Conservation (phyloP, 2,113 vertebrate genomes). For the Genyomyrus donnyi region DNA sequence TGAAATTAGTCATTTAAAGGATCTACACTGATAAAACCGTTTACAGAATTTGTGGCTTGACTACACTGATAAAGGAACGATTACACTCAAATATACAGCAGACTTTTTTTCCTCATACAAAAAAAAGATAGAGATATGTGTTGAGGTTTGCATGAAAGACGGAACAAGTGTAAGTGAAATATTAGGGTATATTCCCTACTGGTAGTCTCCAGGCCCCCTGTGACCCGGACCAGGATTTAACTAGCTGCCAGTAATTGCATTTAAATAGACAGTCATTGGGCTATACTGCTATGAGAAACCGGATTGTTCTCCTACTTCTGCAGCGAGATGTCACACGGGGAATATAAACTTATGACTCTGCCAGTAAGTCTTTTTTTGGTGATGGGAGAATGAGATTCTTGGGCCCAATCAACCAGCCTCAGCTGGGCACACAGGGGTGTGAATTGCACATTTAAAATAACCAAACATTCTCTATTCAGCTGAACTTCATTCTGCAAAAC, state of each 20-base stretch:
- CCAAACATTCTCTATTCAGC: background rate
- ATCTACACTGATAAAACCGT: background rate
- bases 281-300: background rate
- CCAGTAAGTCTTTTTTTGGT: background rate
- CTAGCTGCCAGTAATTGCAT: constrained; percentile 13
- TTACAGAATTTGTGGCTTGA: background rate
- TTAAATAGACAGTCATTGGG: constrained; percentile 22
- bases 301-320: background rate
- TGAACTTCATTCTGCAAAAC: background rate
- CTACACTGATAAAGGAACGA: background rate
- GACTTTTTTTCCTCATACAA: background rate
- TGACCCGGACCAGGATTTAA: background rate
- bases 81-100: background rate
- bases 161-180: background rate
- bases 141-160: background rate
- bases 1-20: background rate
- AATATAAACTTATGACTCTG: background rate
- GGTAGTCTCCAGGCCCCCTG: background rate
- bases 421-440: constrained; percentile 5
- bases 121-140: background rate
- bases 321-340: background rate
- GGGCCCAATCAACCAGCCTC: background rate
- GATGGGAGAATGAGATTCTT: background rate
- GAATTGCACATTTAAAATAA: background rate
- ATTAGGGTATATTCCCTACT: background rate